A percentile compares a stretch with the other conserved stretches of the same genome.
Conservation (phyloP, 2,113 vertebrate species). For the Microtus richardsoni region DNA sequence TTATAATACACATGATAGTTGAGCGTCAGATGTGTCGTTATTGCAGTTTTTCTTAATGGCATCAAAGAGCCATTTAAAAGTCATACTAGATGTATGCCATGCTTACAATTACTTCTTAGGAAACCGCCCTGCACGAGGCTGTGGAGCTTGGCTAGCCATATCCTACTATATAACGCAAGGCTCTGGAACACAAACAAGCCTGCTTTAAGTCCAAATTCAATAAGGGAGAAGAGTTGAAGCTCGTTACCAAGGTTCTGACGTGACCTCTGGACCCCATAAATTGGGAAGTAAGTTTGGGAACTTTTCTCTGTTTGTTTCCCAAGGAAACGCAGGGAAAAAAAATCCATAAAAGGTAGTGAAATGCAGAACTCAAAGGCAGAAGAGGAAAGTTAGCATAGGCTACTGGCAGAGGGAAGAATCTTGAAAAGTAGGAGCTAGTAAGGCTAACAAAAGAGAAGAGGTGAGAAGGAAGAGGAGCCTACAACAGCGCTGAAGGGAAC, state of each 20-base stretch:
- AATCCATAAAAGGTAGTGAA: not conserved
- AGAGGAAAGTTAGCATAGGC: not conserved
- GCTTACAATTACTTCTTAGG: not conserved
- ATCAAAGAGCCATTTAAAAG: not conserved
- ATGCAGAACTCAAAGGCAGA: not conserved
- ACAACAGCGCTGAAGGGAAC: not conserved
- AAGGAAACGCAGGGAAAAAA: not conserved
- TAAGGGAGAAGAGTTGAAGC: not conserved
- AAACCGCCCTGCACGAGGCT: not conserved
- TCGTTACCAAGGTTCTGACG: not conserved
- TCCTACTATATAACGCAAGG: fast-evolving
- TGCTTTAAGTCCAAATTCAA: not conserved
- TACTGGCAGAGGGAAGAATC: not conserved
- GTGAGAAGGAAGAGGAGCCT: not conserved
- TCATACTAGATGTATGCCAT: fast-evolving
- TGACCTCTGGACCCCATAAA: not conserved
- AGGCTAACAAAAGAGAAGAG: not conserved
- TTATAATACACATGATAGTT: not conserved
- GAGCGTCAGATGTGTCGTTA: not conserved
- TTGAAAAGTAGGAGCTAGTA: not conserved
- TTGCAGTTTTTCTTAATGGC: not conserved
- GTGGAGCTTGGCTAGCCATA: fast-evolving
- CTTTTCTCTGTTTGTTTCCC: not conserved
- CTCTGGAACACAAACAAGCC: not conserved
- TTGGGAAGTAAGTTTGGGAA: not conserved